Evolutionary conservation across 2,113 vertebrate genomes (phyloP).

Genomic region (Engystomops pustulosus): DNA sequence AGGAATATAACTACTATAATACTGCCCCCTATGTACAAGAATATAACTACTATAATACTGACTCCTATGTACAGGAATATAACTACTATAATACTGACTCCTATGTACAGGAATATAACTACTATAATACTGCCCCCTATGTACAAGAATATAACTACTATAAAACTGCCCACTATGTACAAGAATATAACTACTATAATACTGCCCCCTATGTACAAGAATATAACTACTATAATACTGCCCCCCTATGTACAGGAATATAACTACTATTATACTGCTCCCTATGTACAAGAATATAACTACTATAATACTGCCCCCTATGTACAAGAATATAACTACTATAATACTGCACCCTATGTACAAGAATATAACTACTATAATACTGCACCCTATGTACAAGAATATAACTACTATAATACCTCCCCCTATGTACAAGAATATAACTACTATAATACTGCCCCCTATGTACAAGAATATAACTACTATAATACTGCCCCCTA

Average conservation of each 20-base stretch:
- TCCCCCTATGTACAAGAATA: too few species aligned
- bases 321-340: slow-evolving; percentile 10
- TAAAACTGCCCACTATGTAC: background rate
- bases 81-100: background rate
- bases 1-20: too few species aligned
- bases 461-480: too few species aligned
- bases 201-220: background rate
- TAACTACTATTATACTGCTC: background rate
- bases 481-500: too few species aligned
- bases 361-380: slow-evolving; percentile 7
- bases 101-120: background rate
- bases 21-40: too few species aligned
- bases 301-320: slow-evolving; percentile 5
- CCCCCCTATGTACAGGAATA: too few species aligned
- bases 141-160: background rate
- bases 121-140: background rate
- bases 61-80: too few species aligned
- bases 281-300: background rate
- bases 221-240: background rate
- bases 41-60: too few species aligned
- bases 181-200: background rate
- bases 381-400: background rate
- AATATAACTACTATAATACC: slow-evolving; percentile 7
- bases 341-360: background rate
- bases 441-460: too few species aligned